A percentile compares a stretch with the other conserved stretches of the same genome.
These are phyloP conservation scores for Percopsis omiscomaycus DNA, from an alignment of 2,797 vertebrate species.

Conservation along the genomic window DNA sequence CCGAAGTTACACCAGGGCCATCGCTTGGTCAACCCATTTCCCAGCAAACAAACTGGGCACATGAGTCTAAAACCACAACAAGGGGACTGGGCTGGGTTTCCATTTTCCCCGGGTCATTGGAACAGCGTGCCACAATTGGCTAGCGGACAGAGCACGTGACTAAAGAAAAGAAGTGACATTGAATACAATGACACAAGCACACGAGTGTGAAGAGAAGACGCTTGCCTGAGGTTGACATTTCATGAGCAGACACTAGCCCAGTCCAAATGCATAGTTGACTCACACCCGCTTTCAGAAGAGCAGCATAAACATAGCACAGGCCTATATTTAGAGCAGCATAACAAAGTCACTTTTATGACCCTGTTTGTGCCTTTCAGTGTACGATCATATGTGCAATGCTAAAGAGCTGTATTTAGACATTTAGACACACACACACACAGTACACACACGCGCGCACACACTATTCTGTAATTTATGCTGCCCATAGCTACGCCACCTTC, in stretches of 20 bases:
- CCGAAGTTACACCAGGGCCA: constrained; percentile 33
- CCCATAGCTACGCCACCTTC: constrained; percentile 56
- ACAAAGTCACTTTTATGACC: constrained; percentile 65
- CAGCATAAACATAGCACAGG: constrained; percentile 35
- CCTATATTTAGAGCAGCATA: constrained; percentile 58
- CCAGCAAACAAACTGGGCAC: background rate
- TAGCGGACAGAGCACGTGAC: background rate
- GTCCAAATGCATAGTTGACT: constrained; percentile 39
- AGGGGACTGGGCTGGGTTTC: background rate
- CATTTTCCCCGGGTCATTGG: background rate
- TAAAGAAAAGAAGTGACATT: background rate
- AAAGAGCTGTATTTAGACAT: constrained; percentile 63
- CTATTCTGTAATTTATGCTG: constrained; percentile 39
- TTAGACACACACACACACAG: constrained; percentile 41
- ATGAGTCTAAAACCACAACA: background rate
- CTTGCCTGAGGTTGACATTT: constrained; percentile 32
- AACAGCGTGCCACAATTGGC: background rate
- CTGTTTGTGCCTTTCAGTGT: constrained; percentile 62
- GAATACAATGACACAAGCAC: constrained; percentile 7
- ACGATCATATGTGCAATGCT: constrained; percentile 52
- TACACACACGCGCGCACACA: constrained; percentile 27
- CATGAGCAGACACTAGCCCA: constrained; percentile 41
- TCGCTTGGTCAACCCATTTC: constrained; percentile 24
- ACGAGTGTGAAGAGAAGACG: constrained; percentile 14
- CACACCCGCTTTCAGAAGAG: constrained; percentile 46